Evolutionary conservation across 2,888 invertebrate species (phyloP).

Genomic region (Drosophila conformis): DNA sequence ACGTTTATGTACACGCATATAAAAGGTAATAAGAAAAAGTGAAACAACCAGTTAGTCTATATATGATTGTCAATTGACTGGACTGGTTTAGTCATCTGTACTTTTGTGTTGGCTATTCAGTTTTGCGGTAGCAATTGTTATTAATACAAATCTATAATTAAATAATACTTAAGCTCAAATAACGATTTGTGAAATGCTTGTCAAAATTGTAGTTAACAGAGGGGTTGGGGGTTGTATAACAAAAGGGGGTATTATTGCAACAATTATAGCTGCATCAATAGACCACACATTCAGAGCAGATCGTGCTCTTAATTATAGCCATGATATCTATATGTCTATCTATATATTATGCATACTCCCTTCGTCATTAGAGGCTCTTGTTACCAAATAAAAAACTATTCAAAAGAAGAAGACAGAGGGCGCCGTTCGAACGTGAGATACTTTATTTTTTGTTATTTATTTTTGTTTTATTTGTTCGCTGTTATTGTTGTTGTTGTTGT

Average conservation of each 20-base stretch:
- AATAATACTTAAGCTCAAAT: neutral
- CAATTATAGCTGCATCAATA: neutral
- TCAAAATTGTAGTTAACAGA: neutral
- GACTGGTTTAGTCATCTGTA: neutral
- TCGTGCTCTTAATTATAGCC: neutral
- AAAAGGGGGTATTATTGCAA: neutral
- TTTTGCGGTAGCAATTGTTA: neutral
- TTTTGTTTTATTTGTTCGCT: neutral
- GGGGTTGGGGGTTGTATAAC: neutral
- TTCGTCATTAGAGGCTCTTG: neutral
- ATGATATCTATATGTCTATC: neutral
- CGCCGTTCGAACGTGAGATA: neutral
- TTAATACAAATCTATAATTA: neutral
- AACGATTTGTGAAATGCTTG: neutral
- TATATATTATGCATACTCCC: neutral
- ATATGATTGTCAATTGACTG: neutral
- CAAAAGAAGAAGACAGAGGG: neutral
- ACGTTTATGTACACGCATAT: neutral
- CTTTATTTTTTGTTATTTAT: constrained; percentile 4
- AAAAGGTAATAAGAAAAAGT: neutral
- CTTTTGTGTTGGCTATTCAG: neutral
- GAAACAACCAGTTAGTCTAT: neutral
- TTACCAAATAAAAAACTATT: neutral
- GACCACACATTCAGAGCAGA: neutral
- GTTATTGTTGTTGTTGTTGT: neutral